These are phyloP conservation scores for Oxyruncus cristatus DNA, from an alignment of 2,113 vertebrate species.

Conservation along the genomic window DNA sequence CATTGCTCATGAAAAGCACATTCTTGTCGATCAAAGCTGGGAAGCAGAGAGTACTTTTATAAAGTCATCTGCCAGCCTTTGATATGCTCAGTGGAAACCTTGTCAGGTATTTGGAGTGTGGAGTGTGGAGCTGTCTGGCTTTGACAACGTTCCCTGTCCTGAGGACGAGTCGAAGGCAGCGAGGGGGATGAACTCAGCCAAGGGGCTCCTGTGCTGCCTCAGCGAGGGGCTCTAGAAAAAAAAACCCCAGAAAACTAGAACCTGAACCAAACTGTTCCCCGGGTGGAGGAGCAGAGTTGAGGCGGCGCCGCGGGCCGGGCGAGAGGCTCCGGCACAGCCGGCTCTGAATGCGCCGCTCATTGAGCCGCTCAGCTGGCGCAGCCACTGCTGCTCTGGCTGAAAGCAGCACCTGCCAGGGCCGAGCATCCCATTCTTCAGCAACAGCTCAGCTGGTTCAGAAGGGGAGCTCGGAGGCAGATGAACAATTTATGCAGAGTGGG, in stretches of 20 bases:
- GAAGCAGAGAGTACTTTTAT: not conserved
- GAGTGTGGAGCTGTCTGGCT: not conserved
- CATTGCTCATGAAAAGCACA: not conserved
- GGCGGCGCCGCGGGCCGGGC: not conserved
- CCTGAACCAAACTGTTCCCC: not conserved
- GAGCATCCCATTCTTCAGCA: not conserved
- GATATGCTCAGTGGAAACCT: not conserved
- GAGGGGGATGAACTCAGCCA: not conserved
- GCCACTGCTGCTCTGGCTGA: not conserved
- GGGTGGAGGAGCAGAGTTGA: not conserved
- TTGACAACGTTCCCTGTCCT: rapidly evolving
- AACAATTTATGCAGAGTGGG: slow-evolving; percentile 52
- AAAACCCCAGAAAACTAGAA: not conserved
- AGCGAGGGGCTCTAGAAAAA: rapidly evolving
- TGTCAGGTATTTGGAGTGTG: not conserved
- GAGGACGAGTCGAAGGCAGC: not conserved
- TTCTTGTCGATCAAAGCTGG: not conserved
- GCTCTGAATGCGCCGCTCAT: not conserved
- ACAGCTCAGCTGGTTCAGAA: slow-evolving; percentile 16
- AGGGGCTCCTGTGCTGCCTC: not conserved
- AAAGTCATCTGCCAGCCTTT: not conserved
- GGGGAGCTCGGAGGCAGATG: slow-evolving; percentile 18
- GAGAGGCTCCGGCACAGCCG: not conserved
- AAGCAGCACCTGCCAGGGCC: slow-evolving; percentile 37
- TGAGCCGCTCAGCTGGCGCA: not conserved